phyloP scores from a whole-genome alignment of 2,797 vertebrate genomes.

The Poliocrania exsul region DNA sequence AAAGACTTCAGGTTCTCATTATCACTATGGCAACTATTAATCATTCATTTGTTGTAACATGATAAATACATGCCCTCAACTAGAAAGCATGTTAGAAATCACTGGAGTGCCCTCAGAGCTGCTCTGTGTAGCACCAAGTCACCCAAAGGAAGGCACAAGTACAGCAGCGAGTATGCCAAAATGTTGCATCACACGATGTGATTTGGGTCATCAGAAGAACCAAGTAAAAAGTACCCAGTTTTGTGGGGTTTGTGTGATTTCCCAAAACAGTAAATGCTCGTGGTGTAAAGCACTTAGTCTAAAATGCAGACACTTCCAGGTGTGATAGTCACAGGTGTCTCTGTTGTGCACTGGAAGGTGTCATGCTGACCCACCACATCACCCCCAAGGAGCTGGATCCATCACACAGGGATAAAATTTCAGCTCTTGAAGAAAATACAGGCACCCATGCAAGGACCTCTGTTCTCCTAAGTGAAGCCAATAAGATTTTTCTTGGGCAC shows the following conservation, averaged over 20 bases:
- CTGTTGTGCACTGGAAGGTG: background rate
- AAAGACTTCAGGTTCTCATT: slow-evolving; percentile 42
- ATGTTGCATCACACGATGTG: background rate
- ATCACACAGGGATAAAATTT: background rate
- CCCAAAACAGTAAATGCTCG: background rate
- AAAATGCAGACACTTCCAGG: background rate
- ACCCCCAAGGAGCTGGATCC: background rate
- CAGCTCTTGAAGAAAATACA: background rate
- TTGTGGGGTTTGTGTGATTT: background rate
- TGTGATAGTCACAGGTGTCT: background rate
- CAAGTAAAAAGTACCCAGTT: background rate
- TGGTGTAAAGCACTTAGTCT: background rate
- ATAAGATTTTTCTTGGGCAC: background rate
- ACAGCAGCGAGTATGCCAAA: background rate
- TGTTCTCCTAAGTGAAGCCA: background rate
- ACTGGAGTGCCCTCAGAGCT: slow-evolving; percentile 24
- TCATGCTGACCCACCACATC: background rate
- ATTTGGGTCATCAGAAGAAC: background rate
- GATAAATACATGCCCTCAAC: slow-evolving; percentile 58
- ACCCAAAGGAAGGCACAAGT: slow-evolving; percentile 19
- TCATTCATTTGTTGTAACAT: slow-evolving; percentile 47
- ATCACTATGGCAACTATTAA: slow-evolving; percentile 69
- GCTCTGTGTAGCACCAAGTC: background rate
- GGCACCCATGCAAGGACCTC: background rate
- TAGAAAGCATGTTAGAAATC: slow-evolving; percentile 49